phyloP scores from a whole-genome alignment of 2,797 vertebrate species.

The Ispidina lecontei region DNA sequence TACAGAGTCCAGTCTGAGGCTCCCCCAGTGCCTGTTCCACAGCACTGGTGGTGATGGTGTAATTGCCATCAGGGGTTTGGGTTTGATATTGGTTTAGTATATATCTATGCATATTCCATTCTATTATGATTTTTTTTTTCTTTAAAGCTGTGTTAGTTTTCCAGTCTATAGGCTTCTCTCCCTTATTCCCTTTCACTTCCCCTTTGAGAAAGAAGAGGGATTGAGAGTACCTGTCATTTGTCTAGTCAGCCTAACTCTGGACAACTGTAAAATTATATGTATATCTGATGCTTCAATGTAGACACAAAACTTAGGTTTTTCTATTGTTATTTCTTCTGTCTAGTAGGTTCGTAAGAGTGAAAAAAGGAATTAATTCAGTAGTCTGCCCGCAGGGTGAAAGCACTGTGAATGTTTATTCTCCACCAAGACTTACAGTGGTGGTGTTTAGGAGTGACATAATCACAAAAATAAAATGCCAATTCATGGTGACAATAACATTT shows the following conservation, averaged over 20 bases:
- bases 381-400: background rate
- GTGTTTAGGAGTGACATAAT: background rate
- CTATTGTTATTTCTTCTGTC: background rate
- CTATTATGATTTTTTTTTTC: too few species aligned
- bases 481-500: background rate
- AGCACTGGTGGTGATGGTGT: too few species aligned
- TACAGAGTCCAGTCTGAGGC: too few species aligned
- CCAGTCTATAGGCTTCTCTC: too few species aligned
- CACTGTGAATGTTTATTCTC: background rate
- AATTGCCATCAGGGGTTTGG: too few species aligned
- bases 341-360: background rate
- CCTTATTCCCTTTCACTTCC: background rate
- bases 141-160: too few species aligned
- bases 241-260: background rate
- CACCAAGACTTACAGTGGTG: background rate
- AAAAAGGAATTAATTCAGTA: background rate
- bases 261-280: background rate
- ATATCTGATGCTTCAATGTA: fast-evolving
- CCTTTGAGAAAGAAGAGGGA: background rate
- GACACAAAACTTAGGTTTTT: background rate
- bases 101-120: too few species aligned
- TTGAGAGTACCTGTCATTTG: background rate
- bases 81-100: too few species aligned
- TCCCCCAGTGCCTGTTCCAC: too few species aligned
- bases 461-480: background rate